Conservation (phyloP, 2,888 invertebrate genomes). For the Pristionchus fissidentatus region DNA sequence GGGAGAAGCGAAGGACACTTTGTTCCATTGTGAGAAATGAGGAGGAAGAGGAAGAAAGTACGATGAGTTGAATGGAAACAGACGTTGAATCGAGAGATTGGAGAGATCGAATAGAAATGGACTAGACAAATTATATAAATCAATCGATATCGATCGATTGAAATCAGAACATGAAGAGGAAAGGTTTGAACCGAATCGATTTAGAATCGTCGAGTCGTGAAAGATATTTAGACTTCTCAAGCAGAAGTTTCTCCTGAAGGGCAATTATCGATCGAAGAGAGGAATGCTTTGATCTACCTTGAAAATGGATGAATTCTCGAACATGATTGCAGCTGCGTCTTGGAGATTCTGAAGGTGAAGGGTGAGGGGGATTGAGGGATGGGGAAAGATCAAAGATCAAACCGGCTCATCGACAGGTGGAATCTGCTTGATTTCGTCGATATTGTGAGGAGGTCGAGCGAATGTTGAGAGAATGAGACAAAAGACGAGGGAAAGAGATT, state of each 20-base stretch:
- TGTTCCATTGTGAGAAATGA: slow-evolving; percentile 7
- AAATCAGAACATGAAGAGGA: slow-evolving; percentile 11
- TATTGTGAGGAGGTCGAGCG: slow-evolving; percentile 25
- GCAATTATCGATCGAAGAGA: not conserved
- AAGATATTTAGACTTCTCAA: slow-evolving; percentile 58
- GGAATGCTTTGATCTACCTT: slow-evolving; percentile 47
- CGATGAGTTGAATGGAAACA: not conserved
- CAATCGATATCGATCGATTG: not conserved
- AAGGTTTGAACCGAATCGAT: slow-evolving; percentile 13
- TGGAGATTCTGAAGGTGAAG: not conserved
- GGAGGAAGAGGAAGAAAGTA: not conserved
- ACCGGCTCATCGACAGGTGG: slow-evolving; percentile 17
- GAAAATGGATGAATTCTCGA: slow-evolving; percentile 41
- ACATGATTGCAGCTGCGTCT: slow-evolving; percentile 23
- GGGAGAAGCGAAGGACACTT: not conserved
- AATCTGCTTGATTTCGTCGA: slow-evolving; percentile 44
- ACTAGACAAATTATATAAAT: not conserved
- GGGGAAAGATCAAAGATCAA: not conserved
- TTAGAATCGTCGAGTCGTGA: not conserved
- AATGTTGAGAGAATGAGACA: not conserved
- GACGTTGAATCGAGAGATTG: too few relatives aligned
- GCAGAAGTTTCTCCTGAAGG: slow-evolving; percentile 57
- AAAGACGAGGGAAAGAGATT: not conserved
- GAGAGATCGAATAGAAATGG: slow-evolving; percentile 3
- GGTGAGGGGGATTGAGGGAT: not conserved